Evolutionary conservation across 2,113 vertebrate genomes (phyloP).

Genomic region (Papio anubis): DNA sequence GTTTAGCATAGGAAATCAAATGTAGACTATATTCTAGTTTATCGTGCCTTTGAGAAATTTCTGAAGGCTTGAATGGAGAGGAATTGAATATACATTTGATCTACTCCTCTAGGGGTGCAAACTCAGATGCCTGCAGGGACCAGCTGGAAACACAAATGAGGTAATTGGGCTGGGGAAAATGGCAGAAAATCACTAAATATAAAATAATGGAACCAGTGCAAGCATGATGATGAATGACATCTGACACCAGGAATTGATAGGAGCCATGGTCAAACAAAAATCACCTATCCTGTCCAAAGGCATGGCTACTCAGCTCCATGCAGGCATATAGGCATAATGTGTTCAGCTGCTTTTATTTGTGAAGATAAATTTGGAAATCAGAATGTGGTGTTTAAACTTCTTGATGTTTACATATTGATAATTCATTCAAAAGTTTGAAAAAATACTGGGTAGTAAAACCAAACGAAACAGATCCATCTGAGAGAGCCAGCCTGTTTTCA

Average conservation of each 20-base stretch:
- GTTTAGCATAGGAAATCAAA: neutral
- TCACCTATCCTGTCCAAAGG: neutral
- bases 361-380: neutral
- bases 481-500: neutral
- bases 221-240: neutral
- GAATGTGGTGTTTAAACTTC: neutral
- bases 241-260: neutral
- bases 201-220: neutral
- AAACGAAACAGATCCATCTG: neutral
- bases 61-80: neutral
- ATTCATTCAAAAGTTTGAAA: slow-evolving; percentile 8
- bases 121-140: neutral
- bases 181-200: slow-evolving; percentile 33
- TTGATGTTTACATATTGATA: neutral
- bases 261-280: neutral
- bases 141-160: neutral
- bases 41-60: neutral
- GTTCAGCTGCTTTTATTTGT: neutral
- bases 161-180: neutral
- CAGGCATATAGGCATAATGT: neutral
- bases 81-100: neutral
- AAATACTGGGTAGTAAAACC: neutral
- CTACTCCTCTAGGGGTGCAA: neutral
- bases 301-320: neutral
- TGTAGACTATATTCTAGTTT: neutral